Percentiles rank a stretch among this genome's conserved stretches.
phyloP scores from a whole-genome alignment of 2,113 vertebrate genomes.

The Notechis scutatus region DNA sequence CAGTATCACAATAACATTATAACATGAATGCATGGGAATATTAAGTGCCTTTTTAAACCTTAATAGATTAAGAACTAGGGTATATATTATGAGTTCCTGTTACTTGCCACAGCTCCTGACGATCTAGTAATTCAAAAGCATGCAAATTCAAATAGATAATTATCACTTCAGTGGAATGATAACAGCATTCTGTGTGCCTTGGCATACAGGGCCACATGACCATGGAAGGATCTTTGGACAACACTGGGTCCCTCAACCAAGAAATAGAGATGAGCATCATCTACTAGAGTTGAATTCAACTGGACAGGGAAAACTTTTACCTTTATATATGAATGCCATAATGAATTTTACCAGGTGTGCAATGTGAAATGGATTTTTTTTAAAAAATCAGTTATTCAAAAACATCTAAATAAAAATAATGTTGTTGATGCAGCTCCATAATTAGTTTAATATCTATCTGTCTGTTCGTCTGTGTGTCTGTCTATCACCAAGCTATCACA shows the following conservation, averaged over 20 bases:
- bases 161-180: neutral
- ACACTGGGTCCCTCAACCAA: neutral
- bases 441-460: neutral
- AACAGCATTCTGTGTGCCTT: neutral
- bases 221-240: neutral
- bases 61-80: neutral
- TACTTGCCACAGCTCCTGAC: neutral
- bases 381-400: neutral
- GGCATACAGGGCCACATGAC: neutral
- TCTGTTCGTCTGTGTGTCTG: neutral
- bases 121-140: neutral
- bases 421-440: neutral
- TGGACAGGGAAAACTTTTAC: neutral
- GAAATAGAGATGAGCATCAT: neutral
- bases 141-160: neutral
- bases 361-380: neutral
- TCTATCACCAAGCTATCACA: neutral
- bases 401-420: neutral
- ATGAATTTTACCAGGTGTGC: neutral
- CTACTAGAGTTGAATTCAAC: neutral
- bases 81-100: neutral
- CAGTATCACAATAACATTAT: neutral
- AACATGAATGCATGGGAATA: neutral
- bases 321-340: neutral
- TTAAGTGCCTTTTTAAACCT: neutral